Percentiles rank a stretch among this genome's conserved stretches.
Evolutionary conservation across 2,797 vertebrate species (phyloP).

Genomic region (Hydrophis major): DNA sequence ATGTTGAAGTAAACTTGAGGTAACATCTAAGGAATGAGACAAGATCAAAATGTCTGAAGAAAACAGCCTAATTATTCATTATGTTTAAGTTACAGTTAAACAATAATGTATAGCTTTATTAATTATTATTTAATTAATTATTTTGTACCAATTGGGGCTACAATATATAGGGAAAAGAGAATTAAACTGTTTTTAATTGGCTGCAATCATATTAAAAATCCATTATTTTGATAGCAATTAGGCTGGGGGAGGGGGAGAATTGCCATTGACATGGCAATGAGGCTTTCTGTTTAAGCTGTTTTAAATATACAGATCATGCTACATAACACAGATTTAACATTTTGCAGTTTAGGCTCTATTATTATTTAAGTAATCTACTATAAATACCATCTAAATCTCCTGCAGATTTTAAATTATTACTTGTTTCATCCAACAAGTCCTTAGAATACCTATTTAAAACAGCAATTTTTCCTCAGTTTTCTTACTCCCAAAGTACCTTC

Average conservation of each 20-base stretch:
- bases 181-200: background rate
- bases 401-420: background rate
- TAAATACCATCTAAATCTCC: background rate
- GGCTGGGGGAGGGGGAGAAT: background rate
- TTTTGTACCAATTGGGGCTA: background rate
- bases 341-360: background rate
- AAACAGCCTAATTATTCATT: background rate
- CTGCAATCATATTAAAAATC: background rate
- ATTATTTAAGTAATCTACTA: background rate
- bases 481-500: background rate
- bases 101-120: background rate
- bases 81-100: background rate
- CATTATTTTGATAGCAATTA: background rate
- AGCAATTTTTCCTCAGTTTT: background rate
- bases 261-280: background rate
- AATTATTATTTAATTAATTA: background rate
- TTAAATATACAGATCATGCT: background rate
- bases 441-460: background rate
- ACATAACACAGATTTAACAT: background rate
- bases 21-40: background rate
- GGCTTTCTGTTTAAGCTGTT: background rate
- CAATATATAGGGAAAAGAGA: background rate
- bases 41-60: background rate
- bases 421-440: background rate
- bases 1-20: background rate